Conservation (phyloP, 2,888 invertebrate species). For the Cephus pygmeus region DNA sequence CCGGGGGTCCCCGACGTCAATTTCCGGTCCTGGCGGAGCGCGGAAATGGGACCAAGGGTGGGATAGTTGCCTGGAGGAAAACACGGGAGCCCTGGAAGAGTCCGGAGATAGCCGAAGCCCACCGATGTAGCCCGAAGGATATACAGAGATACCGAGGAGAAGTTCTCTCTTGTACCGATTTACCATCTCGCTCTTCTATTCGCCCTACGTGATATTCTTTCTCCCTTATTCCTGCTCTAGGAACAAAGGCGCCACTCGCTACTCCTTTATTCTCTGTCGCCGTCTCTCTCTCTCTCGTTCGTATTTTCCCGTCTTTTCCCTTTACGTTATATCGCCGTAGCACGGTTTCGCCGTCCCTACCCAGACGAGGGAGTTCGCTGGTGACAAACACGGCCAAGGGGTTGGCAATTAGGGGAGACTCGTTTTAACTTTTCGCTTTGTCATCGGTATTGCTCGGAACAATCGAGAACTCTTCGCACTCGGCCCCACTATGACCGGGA, state of each 20-base stretch:
- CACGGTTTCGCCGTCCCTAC: constrained; percentile 7
- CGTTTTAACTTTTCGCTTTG: constrained; percentile 22
- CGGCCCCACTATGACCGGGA: constrained; percentile 15
- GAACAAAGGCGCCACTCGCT: constrained; percentile 25
- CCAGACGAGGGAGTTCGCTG: constrained; percentile 5
- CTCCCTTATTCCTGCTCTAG: constrained; percentile 18
- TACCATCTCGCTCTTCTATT: constrained; percentile 9
- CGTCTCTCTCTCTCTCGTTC: neutral
- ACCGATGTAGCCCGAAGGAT: constrained; percentile 32
- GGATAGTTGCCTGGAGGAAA: neutral
- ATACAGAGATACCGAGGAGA: neutral
- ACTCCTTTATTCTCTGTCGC: neutral
- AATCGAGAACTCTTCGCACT: constrained; percentile 18
- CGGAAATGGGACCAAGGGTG: constrained; percentile 42
- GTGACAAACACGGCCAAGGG: constrained; percentile 24
- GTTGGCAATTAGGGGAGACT: constrained; percentile 29
- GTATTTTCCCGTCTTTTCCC: constrained; percentile 4
- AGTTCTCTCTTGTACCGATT: neutral
- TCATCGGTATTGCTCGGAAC: constrained; percentile 2
- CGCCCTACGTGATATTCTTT: constrained; percentile 17
- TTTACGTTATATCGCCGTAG: constrained; percentile 18
- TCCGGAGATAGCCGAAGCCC: constrained; percentile 9
- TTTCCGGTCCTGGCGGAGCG: constrained; percentile 42
- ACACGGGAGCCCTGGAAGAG: constrained; percentile 2
- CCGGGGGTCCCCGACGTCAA: constrained; percentile 27